phyloP scores from a whole-genome alignment of 1,140 invertebrate species.

The Thalassaphorura encarpata region DNA sequence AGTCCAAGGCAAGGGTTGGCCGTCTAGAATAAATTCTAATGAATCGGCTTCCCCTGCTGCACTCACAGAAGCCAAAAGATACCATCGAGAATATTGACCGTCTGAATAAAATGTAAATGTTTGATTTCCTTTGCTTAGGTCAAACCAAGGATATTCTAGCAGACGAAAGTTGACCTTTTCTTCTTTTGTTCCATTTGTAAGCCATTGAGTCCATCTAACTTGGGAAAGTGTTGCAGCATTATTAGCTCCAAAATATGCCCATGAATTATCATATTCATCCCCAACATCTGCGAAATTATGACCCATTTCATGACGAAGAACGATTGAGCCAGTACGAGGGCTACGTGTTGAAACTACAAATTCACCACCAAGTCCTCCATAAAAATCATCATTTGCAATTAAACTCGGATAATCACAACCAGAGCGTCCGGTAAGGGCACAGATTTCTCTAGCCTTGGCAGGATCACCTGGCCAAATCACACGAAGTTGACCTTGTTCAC shows the following conservation, averaged over 20 bases:
- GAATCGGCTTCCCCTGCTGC: conserved; percentile 18
- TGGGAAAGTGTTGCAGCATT: not conserved
- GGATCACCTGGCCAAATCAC: conserved; percentile 16
- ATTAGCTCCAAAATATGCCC: conserved; percentile 14
- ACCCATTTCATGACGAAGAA: conserved; percentile 19
- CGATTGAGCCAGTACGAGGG: conserved; percentile 12
- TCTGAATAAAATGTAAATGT: not conserved
- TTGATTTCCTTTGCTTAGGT: not conserved
- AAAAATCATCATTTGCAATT: conserved; percentile 21
- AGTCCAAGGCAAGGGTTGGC: conserved; percentile 20
- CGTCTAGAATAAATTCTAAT: conserved; percentile 19
- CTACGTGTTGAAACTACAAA: conserved; percentile 27
- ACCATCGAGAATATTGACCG: conserved; percentile 1
- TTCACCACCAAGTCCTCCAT: conserved; percentile 27
- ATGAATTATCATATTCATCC: conserved; percentile 9
- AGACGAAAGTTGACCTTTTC: conserved; percentile 12
- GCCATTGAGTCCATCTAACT: conserved; percentile 8
- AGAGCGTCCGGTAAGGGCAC: conserved; percentile 7
- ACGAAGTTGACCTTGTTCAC: conserved; percentile 15
- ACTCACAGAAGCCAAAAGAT: conserved; percentile 6
- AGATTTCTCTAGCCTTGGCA: conserved; percentile 11
- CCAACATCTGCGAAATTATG: conserved; percentile 19
- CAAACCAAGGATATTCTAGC: conserved; percentile 12
- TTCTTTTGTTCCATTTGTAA: not conserved
- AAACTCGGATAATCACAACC: conserved; percentile 25